Percentiles rank a stretch among this genome's conserved stretches.
phyloP scores from a whole-genome alignment of 2,888 invertebrate species.

The Onchidella celtica region DNA sequence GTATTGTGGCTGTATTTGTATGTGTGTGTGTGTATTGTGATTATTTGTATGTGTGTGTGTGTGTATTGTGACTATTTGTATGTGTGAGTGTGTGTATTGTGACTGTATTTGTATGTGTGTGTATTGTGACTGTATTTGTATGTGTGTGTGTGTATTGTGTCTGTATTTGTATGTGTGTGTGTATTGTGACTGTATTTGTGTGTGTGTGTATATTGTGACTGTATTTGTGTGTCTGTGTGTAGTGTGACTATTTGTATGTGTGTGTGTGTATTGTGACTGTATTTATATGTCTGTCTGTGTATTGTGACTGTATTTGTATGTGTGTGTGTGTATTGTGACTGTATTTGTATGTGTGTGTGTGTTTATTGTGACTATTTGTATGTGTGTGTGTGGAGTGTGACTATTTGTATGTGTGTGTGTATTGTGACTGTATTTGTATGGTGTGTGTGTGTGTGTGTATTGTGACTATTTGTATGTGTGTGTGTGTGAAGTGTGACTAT shows the following conservation, averaged over 20 bases:
- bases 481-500: background rate
- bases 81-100: background rate
- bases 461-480: constrained; percentile 8
- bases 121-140: too few relatives aligned
- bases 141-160: background rate
- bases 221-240: background rate
- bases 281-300: constrained; percentile 16
- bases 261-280: background rate
- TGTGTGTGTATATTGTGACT: background rate
- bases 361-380: too few relatives aligned
- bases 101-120: background rate
- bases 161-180: constrained; percentile 1
- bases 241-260: background rate
- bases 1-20: background rate
- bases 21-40: too few relatives aligned
- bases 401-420: background rate
- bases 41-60: constrained; percentile 8
- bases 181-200: background rate
- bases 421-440: background rate
- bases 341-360: constrained; percentile 21
- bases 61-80: background rate
- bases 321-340: background rate
- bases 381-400: background rate
- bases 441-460: background rate
- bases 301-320: background rate